These are phyloP conservation scores for Acleris sparsana DNA, from an alignment of 2,888 invertebrate genomes.

Conservation along the genomic window DNA sequence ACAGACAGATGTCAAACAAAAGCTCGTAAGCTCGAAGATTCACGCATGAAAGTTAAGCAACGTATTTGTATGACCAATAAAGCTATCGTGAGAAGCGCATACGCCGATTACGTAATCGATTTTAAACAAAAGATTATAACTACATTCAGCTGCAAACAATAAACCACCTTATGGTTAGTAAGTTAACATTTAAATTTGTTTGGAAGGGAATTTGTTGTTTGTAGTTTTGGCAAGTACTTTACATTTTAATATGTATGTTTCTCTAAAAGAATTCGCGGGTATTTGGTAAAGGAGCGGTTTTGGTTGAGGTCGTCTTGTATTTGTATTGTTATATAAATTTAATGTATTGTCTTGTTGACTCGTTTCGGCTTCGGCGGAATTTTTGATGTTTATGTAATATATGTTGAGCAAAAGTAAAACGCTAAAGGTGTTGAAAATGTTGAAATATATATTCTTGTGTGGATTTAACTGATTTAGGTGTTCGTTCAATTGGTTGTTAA, in stretches of 20 bases:
- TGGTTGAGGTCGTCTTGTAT: constrained; percentile 3
- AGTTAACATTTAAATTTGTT: background rate
- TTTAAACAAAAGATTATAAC: background rate
- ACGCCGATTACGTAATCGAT: constrained; percentile 1
- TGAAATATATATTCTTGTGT: no score
- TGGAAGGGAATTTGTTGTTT: background rate
- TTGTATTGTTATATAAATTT: constrained; percentile 24
- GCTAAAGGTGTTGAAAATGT: no score
- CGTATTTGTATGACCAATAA: constrained; percentile 25
- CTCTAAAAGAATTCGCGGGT: constrained; percentile 25
- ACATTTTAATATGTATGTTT: constrained; percentile 13
- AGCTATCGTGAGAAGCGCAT: constrained; percentile 1
- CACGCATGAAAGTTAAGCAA: constrained; percentile 15
- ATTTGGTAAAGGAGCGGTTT: constrained; percentile 20
- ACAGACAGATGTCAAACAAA: constrained; percentile 13
- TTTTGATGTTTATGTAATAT: no score
- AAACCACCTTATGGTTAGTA: background rate
- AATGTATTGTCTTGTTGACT: constrained; percentile 20
- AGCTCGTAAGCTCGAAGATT: constrained; percentile 7
- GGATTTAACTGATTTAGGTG: no score
- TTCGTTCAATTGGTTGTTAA: no score
- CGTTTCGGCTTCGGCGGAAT: background rate
- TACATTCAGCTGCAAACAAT: background rate
- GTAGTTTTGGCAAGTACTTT: background rate
- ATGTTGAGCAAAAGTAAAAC: no score